These are phyloP conservation scores for Epinephelus fuscoguttatus DNA, from an alignment of 2,113 vertebrate species.

Conservation along the genomic window DNA sequence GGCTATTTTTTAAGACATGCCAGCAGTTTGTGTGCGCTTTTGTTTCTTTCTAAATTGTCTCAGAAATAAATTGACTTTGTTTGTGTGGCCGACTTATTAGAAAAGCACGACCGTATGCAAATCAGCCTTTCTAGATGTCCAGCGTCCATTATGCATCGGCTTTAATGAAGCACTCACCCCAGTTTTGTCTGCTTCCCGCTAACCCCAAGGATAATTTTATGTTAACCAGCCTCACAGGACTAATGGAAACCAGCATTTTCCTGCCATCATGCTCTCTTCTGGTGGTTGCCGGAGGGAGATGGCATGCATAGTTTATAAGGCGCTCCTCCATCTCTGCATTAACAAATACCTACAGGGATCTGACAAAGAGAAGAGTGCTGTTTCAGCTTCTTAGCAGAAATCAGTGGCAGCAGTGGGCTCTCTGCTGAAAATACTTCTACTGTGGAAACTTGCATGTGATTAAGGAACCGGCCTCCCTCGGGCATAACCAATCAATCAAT, in stretches of 20 bases:
- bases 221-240: conserved; percentile 74
- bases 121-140: conserved; percentile 61
- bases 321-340: conserved; percentile 68
- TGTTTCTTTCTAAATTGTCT: conserved; percentile 20
- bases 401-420: conserved; percentile 37
- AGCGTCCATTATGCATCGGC: conserved; percentile 69
- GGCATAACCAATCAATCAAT: conserved; percentile 56
- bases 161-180: conserved; percentile 74
- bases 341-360: conserved; percentile 79
- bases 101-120: conserved; percentile 41
- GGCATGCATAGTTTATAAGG: conserved; percentile 82
- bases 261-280: conserved; percentile 70
- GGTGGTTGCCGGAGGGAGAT: conserved; percentile 72
- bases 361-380: conserved; percentile 67
- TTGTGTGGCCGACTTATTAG: conserved; percentile 34
- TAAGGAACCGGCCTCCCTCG: conserved; percentile 29
- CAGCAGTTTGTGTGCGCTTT: background rate
- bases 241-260: conserved; percentile 77
- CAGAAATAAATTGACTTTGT: conserved; percentile 35
- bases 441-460: conserved; percentile 51
- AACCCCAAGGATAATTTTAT: conserved; percentile 77
- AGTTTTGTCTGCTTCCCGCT: conserved; percentile 60
- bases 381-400: conserved; percentile 70
- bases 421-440: conserved; percentile 23
- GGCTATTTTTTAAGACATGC: background rate